These are phyloP conservation scores for Anhinga anhinga DNA, from an alignment of 2,113 vertebrate genomes.

Conservation along the genomic window DNA sequence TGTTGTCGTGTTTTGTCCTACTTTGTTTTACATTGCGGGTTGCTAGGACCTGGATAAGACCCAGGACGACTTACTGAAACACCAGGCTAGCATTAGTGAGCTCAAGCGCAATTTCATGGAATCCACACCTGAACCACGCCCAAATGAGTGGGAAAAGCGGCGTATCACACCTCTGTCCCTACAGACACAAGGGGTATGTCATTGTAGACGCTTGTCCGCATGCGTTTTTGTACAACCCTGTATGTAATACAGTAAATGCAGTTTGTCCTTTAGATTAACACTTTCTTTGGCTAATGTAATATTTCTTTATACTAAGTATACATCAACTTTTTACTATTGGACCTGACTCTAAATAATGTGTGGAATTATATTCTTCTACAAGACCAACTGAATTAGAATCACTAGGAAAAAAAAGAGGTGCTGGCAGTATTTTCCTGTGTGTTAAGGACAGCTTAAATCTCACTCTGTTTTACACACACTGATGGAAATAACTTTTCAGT, in stretches of 20 bases:
- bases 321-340: slow-evolving; percentile 49
- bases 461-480: background rate
- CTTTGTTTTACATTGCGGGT: slow-evolving; percentile 69
- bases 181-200: slow-evolving; percentile 94
- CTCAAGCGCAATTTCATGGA: slow-evolving; percentile 99
- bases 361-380: background rate
- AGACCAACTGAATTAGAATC: background rate
- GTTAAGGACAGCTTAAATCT: background rate
- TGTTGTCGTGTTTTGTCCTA: slow-evolving; percentile 73
- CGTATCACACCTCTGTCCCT: slow-evolving; percentile 89
- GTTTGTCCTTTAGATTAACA: background rate
- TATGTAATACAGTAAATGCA: background rate
- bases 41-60: slow-evolving; percentile 98
- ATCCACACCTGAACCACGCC: slow-evolving; percentile 93
- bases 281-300: background rate
- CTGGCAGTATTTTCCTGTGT: background rate
- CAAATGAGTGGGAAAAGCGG: slow-evolving; percentile 97
- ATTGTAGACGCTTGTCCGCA: slow-evolving; percentile 42
- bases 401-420: background rate
- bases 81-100: slow-evolving; percentile 99
- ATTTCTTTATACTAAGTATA: slow-evolving; percentile 60
- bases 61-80: slow-evolving; percentile 98
- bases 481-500: background rate
- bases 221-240: slow-evolving; percentile 9
- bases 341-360: background rate